Percentiles rank a stretch among this genome's conserved stretches.
Conservation (phyloP, 2,888 invertebrate species). For the Drosophila niveifrons region DNA sequence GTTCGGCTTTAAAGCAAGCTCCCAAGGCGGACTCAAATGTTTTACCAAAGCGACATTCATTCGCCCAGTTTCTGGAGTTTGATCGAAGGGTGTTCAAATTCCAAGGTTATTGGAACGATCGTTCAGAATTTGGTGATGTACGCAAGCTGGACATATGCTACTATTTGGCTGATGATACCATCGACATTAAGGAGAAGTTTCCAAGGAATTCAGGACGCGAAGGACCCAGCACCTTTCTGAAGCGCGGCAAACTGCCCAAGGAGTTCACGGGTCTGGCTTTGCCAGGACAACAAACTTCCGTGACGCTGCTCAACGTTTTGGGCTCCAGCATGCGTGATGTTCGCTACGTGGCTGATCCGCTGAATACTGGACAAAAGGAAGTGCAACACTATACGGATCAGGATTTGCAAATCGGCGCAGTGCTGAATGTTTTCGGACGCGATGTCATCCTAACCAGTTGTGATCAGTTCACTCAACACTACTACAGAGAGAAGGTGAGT, state of each 20-base stretch:
- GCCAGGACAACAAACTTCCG: slow-evolving; percentile 86
- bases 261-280: slow-evolving; percentile 81
- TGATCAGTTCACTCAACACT: slow-evolving; percentile 94
- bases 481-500: slow-evolving; percentile 89
- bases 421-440: slow-evolving; percentile 93
- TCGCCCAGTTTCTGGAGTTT: slow-evolving; percentile 93
- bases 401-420: slow-evolving; percentile 93
- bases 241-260: slow-evolving; percentile 91
- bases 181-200: slow-evolving; percentile 93
- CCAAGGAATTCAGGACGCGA: slow-evolving; percentile 90
- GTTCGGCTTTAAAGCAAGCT: slow-evolving; percentile 69
- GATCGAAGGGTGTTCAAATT: slow-evolving; percentile 92
- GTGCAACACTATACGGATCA: slow-evolving; percentile 81
- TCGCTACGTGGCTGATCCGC: slow-evolving; percentile 87
- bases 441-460: slow-evolving; percentile 93
- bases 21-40: slow-evolving; percentile 47
- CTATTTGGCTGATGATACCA: slow-evolving; percentile 94
- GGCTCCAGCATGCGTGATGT: slow-evolving; percentile 86
- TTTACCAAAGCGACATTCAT: slow-evolving; percentile 87
- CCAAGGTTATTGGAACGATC: slow-evolving; percentile 96
- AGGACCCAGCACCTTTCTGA: slow-evolving; percentile 90
- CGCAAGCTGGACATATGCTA: slow-evolving; percentile 93
- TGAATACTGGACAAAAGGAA: slow-evolving; percentile 86
- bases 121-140: slow-evolving; percentile 91
- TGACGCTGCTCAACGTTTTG: slow-evolving; percentile 88